These are phyloP conservation scores for Cricetomys ansorgei DNA, from an alignment of 2,113 vertebrate species.

Conservation along the genomic window DNA sequence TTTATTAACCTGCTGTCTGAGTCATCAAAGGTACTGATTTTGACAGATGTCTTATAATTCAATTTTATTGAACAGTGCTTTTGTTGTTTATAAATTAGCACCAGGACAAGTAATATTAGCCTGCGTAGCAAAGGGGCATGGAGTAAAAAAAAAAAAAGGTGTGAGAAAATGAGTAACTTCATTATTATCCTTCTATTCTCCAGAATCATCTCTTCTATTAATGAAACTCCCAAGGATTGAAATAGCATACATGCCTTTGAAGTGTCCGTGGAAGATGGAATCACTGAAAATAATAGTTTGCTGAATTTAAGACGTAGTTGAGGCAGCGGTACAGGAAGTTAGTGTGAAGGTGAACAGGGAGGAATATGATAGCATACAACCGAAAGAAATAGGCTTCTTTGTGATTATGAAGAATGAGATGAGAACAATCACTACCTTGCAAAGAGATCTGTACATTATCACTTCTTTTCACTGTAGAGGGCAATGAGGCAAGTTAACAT, in stretches of 20 bases:
- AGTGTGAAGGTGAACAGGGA: slow-evolving; percentile 62
- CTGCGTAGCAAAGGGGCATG: slow-evolving; percentile 2
- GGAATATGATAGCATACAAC: slow-evolving; percentile 26
- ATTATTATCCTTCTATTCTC: slow-evolving; percentile 65
- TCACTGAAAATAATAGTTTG: slow-evolving; percentile 55
- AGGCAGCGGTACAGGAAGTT: slow-evolving; percentile 24
- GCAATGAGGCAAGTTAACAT: slow-evolving; percentile 57
- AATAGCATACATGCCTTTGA: slow-evolving; percentile 33
- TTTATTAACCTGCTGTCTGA: slow-evolving; percentile 74
- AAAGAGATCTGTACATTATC: slow-evolving; percentile 60
- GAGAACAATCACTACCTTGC: slow-evolving; percentile 50
- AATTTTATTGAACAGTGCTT: slow-evolving; percentile 30
- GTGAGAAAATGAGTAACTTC: slow-evolving; percentile 59
- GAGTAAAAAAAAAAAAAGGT: background rate
- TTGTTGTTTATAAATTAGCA: slow-evolving; percentile 39
- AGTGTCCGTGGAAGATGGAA: slow-evolving; percentile 54
- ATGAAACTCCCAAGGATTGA: slow-evolving; percentile 40
- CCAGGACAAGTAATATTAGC: background rate
- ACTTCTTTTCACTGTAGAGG: slow-evolving; percentile 54
- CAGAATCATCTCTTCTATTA: slow-evolving; percentile 53
- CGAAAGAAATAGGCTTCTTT: slow-evolving; percentile 63
- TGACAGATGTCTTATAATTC: slow-evolving; percentile 58
- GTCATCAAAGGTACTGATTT: slow-evolving; percentile 62
- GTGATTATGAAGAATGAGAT: slow-evolving; percentile 38
- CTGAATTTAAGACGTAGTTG: slow-evolving; percentile 48